Base-by-base conservation (phyloP, 2,888 invertebrate species). In the Seira ritae region DNA sequence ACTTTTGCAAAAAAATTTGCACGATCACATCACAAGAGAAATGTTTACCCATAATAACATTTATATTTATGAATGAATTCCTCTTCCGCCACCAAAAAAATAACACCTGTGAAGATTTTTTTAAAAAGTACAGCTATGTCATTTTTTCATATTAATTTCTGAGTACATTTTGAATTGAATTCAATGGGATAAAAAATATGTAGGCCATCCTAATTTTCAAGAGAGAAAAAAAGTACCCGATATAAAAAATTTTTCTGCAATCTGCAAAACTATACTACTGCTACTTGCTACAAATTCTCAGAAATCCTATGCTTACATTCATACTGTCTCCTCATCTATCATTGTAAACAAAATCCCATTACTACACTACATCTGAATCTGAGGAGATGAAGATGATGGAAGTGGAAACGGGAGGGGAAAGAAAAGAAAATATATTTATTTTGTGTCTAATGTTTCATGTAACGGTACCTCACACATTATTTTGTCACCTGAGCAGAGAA, bases 201-300 rank as follows among this genome's bases (percentile, higher is more conserved):
- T 83, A 83, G 83, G 83, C 77, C 77, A 78, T n/a, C 83, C 83
- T 83, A 78, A 83, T 74, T 83, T 78, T 66, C 74, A 69, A 78
- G 78, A 72, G 68, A 19, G 10, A 1, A 62, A 20, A 22, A 62
- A 62, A 62, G 62, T 62, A 62, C 62, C 62, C 50, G 50, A 12
- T 50, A 12, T 50, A 15, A 3, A 55, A 55, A 55, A 55, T 55
- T 55, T 55, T 31, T 31, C 31, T 31, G 31, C 31, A 31, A 31
- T n/a, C n/a, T n/a, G n/a, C n/a, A n/a, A n/a, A n/a, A n/a, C n/a
- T n/a, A n/a, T n/a, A n/a, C n/a, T n/a, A n/a, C n/a, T n/a, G n/a
- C n/a, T n/a, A n/a, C n/a, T n/a, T n/a, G n/a, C n/a, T n/a, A n/a
- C n/a, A n/a, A n/a, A n/a, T n/a, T n/a, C n/a, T n/a, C n/a, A n/a